These are phyloP conservation scores for Mya arenaria DNA, from an alignment of 1,140 invertebrate genomes.

Conservation along the genomic window DNA sequence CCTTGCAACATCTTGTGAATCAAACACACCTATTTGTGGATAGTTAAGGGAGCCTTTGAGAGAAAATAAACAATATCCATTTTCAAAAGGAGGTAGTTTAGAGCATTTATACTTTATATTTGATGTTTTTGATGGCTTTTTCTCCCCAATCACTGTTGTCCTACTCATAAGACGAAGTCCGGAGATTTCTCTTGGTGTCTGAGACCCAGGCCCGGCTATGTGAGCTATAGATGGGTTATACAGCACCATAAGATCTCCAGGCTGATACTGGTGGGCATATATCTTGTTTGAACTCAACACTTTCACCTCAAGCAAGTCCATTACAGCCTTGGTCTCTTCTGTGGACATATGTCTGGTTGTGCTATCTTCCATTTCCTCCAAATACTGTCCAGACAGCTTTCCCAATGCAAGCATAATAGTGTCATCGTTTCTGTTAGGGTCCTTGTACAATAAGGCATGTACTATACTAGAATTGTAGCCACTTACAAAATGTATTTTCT, in stretches of 20 bases:
- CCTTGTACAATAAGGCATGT: constrained; percentile 55
- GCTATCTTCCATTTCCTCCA: constrained; percentile 25
- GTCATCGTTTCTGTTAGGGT: constrained; percentile 47
- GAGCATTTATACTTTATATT: constrained; percentile 47
- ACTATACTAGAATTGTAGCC: constrained; percentile 46
- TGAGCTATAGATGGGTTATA: constrained; percentile 56
- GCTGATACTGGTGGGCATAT: constrained; percentile 40
- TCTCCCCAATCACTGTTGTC: constrained; percentile 36
- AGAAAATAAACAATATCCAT: constrained; percentile 56
- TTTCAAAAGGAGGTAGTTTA: constrained; percentile 33
- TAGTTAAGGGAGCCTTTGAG: constrained; percentile 56
- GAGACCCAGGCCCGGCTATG: constrained; percentile 54
- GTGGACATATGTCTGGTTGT: constrained; percentile 30
- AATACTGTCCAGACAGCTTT: constrained; percentile 53
- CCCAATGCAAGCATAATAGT: constrained; percentile 55
- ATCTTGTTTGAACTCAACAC: constrained; percentile 53
- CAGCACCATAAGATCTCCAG: constrained; percentile 48
- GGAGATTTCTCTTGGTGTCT: constrained; percentile 38
- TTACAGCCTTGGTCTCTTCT: constrained; percentile 49
- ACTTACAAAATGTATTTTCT: constrained; percentile 56
- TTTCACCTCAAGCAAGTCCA: constrained; percentile 50
- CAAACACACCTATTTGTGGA: constrained; percentile 44
- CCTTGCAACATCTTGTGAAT: constrained; percentile 28
- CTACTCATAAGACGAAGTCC: constrained; percentile 52
- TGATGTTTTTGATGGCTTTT: constrained; percentile 18